Evolutionary conservation across 1,140 invertebrate genomes (phyloP).

Genomic region (Pectinophora gossypiella): DNA sequence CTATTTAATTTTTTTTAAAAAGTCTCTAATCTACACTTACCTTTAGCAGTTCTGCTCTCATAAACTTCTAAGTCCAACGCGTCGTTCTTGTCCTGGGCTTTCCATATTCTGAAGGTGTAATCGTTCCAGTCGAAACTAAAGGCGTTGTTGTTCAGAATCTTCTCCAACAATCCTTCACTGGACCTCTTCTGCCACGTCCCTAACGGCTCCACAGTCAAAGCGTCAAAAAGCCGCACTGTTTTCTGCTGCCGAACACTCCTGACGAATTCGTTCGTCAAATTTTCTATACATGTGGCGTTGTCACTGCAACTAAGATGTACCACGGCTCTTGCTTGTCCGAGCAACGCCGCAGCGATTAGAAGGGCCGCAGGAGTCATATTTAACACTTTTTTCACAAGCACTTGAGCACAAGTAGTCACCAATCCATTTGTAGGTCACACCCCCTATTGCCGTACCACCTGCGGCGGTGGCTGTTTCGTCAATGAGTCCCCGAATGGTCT

Average conservation of each 20-base stretch:
- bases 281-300: constrained; percentile 70
- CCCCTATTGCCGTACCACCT: constrained; percentile 35
- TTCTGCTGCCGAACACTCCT: constrained; percentile 59
- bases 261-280: constrained; percentile 57
- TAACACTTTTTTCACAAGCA: constrained; percentile 50
- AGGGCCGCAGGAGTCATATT: constrained; percentile 57
- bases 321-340: constrained; percentile 38
- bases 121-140: constrained; percentile 73
- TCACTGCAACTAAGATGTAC: constrained; percentile 67
- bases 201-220: constrained; percentile 65
- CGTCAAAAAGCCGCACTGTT: constrained; percentile 58
- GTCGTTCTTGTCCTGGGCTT: constrained; percentile 55
- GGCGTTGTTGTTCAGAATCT: constrained; percentile 67
- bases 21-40: no score
- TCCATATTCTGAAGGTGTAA: constrained; percentile 67
- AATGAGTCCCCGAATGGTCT: constrained; percentile 45
- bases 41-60: constrained; percentile 65
- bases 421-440: constrained; percentile 66
- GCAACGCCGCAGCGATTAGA: constrained; percentile 40
- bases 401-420: constrained; percentile 44
- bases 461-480: constrained; percentile 51
- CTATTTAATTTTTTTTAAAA: neutral
- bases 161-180: constrained; percentile 50
- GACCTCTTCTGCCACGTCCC: constrained; percentile 47
- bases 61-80: constrained; percentile 63